Evolutionary conservation across 2,113 vertebrate genomes (phyloP), one percentile per base, ranked within the genome.

Genomic region (Myotis brandtii): DNA sequence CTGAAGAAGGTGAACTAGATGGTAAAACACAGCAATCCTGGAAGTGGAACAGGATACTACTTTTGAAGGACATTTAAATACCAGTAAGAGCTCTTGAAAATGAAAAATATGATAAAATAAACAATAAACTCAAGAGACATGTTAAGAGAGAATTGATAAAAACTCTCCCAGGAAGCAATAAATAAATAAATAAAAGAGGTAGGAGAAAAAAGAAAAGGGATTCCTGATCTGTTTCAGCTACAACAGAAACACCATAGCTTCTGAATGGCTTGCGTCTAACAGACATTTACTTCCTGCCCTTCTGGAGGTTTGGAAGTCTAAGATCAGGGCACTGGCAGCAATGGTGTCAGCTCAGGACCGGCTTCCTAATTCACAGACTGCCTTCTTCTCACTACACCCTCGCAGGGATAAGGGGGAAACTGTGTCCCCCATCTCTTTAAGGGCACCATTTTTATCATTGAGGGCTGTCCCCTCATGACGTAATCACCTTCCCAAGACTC

Each of bases 51-150:
- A 67, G 54, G 32, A 43, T 70, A 32, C 56, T 75, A 81, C 43
- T 54, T 94, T 85, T 43, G 94, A 93, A 93, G 73, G 10, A 67
- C n/a, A 86, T 21, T 84, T 85, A 77, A 25, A 84, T 32, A 77
- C 52, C 13, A 95, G 77, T 95, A 72, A 27, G 37, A 87, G 14
- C n/a, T 93, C 59, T 69, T 89, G 25, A 91, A 88, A 75, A 91
- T 95, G 40, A 88, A 81, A 93, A 91, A 30, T 77, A 54, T 56
- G 50, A 18, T 56, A 56, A 76, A 6, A 69, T 13, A 84, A 88
- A 69, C 59, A 70, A 52, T 76, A 66, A 81, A 48, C 81, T 89
- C 64, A 82, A 72, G 32, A 64, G 8, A 20, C 16, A 4, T 30
- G 4, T 81, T 81, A 9, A 14, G 54, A 50, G 11, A 80, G 16